Conservation (phyloP, 2,797 vertebrate genomes). For the Stomatorhinus walkeri region DNA sequence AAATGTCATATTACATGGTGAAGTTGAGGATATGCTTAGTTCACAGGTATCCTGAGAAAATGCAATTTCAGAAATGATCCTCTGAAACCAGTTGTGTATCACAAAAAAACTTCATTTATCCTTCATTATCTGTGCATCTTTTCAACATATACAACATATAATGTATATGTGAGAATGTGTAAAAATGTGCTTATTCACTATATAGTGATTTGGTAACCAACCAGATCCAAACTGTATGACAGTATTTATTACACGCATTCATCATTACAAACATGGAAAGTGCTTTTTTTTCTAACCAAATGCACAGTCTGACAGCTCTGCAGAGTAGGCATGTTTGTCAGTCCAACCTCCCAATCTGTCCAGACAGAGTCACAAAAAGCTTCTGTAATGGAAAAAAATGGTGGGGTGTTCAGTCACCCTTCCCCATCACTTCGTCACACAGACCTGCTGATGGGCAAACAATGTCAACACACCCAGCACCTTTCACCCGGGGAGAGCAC, state of each 20-base stretch:
- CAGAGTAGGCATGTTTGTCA: conserved; percentile 12
- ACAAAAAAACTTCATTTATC: conserved; percentile 33
- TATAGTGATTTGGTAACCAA: conserved; percentile 37
- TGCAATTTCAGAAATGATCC: conserved; percentile 44
- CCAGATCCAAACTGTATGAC: conserved; percentile 38
- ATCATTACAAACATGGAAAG: conserved; percentile 51
- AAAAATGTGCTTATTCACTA: conserved; percentile 51
- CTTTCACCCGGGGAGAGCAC: conserved; percentile 20
- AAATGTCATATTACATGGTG: conserved; percentile 33
- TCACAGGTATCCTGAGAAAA: conserved; percentile 60
- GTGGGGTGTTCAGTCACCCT: neutral
- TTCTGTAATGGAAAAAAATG: conserved; percentile 13
- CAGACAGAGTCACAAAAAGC: conserved; percentile 15
- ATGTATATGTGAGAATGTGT: conserved; percentile 15
- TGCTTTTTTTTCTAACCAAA: conserved; percentile 38
- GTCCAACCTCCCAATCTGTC: conserved; percentile 20
- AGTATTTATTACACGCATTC: conserved; percentile 43
- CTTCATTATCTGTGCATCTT: conserved; percentile 44
- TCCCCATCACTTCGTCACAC: neutral
- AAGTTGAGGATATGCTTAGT: conserved; percentile 45
- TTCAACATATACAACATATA: conserved; percentile 37
- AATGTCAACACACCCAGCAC: neutral
- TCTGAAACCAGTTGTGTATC: conserved; percentile 42
- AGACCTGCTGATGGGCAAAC: neutral
- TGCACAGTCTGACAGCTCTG: conserved; percentile 23